Evolutionary conservation across 2,888 invertebrate genomes (phyloP), one percentile per base, ranked within the genome.

Genomic region (Bhutanitis thaidina): DNA sequence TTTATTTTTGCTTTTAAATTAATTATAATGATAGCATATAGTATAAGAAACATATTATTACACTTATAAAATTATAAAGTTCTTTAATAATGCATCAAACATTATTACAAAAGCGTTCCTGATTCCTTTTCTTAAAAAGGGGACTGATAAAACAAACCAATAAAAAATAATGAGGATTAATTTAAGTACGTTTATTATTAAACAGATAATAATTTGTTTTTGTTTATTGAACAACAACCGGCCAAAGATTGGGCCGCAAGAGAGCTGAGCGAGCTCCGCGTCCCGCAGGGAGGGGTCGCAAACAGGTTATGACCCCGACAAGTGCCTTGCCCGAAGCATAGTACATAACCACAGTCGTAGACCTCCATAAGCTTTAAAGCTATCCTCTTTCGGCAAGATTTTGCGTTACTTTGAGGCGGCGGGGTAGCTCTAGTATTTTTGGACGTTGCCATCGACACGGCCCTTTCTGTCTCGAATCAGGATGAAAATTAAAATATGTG

Each of bases 281-380:
- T 80, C 81, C 80, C 81, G 72, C 68, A 78, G 84, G 79, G 85
- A 83, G 82, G 87, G 88, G 88, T 87, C 88, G 84, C 85, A 85
- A 87, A 87, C 88, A 88, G 88, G 88, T 87, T 88, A 86, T 88
- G 88, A 88, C 88, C 88, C 82, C 86, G 84, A 85, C 87, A 82
- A 88, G 84, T 86, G 83, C 84, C 86, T 87, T 77, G 86, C 79
- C 81, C 78, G 78, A 79, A 83, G 81, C 80, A 76, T 80, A 74
- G 69, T 65, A 74, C 69, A 64, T 67, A 71, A 69, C 88, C 81
- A 84, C 58, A 55, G 54, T 60, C 39, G 50, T 69, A 80, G 85
- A 80, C 57, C 83, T 64, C 66, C 61, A 59, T 60, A 60, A 56
- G 59, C 60, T 63, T 66, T 62, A 65, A 55, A 62, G 62, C 57